Percentiles rank a stretch among this genome's conserved stretches.
Evolutionary conservation across 1,140 invertebrate genomes (phyloP).

Genomic region (Dolichoris vasculosae): DNA sequence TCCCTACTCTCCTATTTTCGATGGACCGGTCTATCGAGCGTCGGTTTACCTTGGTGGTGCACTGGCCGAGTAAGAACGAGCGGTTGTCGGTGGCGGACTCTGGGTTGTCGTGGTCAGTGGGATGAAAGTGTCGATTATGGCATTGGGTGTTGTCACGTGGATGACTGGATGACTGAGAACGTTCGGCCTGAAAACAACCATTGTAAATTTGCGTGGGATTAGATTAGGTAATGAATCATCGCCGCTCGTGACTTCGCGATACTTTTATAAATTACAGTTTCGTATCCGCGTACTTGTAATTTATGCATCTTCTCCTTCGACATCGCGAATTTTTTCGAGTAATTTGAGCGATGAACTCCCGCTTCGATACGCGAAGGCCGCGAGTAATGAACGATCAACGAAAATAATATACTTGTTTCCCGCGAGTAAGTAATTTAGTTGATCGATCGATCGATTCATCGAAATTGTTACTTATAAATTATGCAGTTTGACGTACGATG

Average conservation of each 20-base stretch:
- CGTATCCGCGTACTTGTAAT: not conserved
- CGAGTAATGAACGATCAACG: not conserved
- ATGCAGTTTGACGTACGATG: not conserved
- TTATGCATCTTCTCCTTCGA: not conserved
- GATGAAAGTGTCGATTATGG: constrained; percentile 67
- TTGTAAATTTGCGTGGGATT: not conserved
- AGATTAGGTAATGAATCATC: not conserved
- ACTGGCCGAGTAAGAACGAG: constrained; percentile 65
- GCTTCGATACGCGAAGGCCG: not conserved
- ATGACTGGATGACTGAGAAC: constrained; percentile 66
- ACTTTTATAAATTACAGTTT: not conserved
- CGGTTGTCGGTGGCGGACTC: constrained; percentile 64
- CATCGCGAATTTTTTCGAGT: not conserved
- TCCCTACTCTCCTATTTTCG: no score
- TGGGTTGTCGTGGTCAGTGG: constrained; percentile 68
- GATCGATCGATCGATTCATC: not conserved
- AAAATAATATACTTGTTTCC: not conserved
- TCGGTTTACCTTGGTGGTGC: constrained; percentile 69
- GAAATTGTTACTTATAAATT: not conserved
- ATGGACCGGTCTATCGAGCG: not conserved
- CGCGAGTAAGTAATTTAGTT: not conserved
- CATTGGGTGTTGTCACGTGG: constrained; percentile 70
- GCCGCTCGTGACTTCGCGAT: not conserved
- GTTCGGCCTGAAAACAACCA: constrained; percentile 61
- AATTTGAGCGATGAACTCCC: no score